Evolutionary conservation across 2,797 vertebrate species (phyloP), one percentile per base, ranked within the genome.

Genomic region (Acanthurus lineatus): DNA sequence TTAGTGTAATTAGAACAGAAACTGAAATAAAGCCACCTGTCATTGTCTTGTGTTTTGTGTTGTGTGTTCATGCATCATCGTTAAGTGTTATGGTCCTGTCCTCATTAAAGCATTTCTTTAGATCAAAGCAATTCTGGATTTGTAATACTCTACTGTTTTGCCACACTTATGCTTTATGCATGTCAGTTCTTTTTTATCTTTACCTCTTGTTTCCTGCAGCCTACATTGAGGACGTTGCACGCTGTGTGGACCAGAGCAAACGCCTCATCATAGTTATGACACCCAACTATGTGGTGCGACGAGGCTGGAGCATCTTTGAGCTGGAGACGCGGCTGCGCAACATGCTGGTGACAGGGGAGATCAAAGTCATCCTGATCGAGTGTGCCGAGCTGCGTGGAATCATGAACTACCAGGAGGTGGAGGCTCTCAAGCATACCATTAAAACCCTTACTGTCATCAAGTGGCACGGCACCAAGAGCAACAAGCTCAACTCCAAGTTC

Each of bases 321-420:
- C 96, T 99, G 93, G 98, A 99, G 95, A 98, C 98, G 0, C 96
- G 98, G 71, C 97, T 99, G 88, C 97, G 98, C 87, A 98, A 97
- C 93, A 98, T 99, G 96, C 94, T 99, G 88, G 96, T 97, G 84
- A 98, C 97, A 0, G 98, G 98, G 11, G 98, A 99, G 94, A 98
- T 99, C 90, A 99, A 99, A 94, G 98, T 99, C 81, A 99, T 99
- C 93, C 93, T 99, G 69, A 99, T 99, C 25, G 98, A 99, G 93
- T 99, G 98, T 79, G 98, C 97, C 70, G 97, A 99, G 93, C 94
- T 99, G 64, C 96, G 97, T 32, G 97, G 97, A 90, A 97, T 99
- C 92, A 99, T 99, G 96, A 99, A 99, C 97, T 99, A 99, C 95
- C 98, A 99, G 93, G 98, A 99, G 86, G 97, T 99, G 35, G 98